Percentiles rank a stretch among this genome's conserved stretches.
phyloP scores from a whole-genome alignment of 2,888 invertebrate species.

The Machimus rusticus region DNA sequence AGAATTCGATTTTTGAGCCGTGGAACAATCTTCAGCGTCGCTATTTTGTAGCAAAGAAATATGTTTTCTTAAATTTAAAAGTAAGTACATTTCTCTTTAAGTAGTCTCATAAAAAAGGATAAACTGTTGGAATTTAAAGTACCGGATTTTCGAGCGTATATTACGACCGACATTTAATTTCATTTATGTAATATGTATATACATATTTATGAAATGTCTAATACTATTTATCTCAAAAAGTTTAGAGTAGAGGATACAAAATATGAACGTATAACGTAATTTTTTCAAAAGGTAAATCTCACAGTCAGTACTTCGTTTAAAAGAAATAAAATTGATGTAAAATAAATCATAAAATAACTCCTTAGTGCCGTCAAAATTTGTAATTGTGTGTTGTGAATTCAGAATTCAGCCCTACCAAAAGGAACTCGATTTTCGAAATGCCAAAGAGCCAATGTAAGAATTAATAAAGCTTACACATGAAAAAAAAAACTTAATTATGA shows the following conservation, averaged over 20 bases:
- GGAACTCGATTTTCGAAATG: neutral
- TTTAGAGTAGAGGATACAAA: neutral
- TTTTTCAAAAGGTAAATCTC: neutral
- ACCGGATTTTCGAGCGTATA: neutral
- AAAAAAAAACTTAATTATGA: neutral
- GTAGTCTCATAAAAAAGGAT: no score
- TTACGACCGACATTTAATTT: neutral
- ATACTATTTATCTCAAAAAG: no score
- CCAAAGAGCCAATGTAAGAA: constrained; percentile 9
- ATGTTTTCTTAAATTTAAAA: no score
- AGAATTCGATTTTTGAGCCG: no score
- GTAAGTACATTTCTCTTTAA: no score
- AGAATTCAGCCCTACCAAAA: neutral
- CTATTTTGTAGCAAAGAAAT: no score
- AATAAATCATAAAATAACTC: neutral
- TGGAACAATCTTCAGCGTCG: no score
- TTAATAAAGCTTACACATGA: neutral
- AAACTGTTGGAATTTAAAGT: no score
- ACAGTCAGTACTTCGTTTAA: neutral
- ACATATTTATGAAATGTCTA: neutral
- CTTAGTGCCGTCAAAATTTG: neutral
- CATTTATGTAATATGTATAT: neutral
- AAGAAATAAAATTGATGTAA: neutral
- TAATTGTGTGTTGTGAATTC: neutral
- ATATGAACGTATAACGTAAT: neutral